Evolutionary conservation across 2,888 invertebrate genomes (phyloP), one percentile per base, ranked within the genome.

Genomic region (Eupithecia insigniata): DNA sequence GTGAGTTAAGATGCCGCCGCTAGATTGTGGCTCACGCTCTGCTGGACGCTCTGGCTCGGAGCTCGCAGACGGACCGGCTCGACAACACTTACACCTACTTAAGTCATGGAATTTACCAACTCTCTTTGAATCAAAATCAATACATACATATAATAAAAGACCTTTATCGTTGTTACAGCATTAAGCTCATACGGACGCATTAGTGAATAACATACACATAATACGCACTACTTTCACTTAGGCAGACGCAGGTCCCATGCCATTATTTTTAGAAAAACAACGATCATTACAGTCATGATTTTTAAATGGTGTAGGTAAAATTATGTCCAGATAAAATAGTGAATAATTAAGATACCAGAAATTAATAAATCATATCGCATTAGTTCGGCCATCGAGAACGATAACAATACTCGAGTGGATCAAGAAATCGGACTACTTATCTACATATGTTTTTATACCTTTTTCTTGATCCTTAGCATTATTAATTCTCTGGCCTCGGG

Each of bases 21-120:
- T 82, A 89, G 91, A 92, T 90, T 90, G 89, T 89, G 82, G 85
- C 87, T 85, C 85, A 89, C 87, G 89, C 86, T 89, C 84, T 82
- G 83, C 76, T 85, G 72, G 73, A 71, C 67, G 75, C 62, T n/a
- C n/a, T 64, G 71, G 67, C 74, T 69, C 51, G 55, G 36, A 61
- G 18, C 69, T 71, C 64, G 74, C 77, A 67, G 66, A 69, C 72
- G 65, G 67, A 71, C 71, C 67, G 71, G 67, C 74, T 74, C 64
- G 43, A 69, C 69, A 69, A 72, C 26, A 70, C 69, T 67, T 43
- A 64, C 62, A 64, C 64, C n/a, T 64, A 62, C 34, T 62, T 62
- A 62, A 55, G 4, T 26, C 14, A 55, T 32, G n/a, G 34, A 32
- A 62, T 32, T 34, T 62, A 30, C 34, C 61, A 62, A n/a, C 61